Evolutionary conservation across 2,113 vertebrate species (phyloP).

Genomic region (Myanophis thanlyinensis): DNA sequence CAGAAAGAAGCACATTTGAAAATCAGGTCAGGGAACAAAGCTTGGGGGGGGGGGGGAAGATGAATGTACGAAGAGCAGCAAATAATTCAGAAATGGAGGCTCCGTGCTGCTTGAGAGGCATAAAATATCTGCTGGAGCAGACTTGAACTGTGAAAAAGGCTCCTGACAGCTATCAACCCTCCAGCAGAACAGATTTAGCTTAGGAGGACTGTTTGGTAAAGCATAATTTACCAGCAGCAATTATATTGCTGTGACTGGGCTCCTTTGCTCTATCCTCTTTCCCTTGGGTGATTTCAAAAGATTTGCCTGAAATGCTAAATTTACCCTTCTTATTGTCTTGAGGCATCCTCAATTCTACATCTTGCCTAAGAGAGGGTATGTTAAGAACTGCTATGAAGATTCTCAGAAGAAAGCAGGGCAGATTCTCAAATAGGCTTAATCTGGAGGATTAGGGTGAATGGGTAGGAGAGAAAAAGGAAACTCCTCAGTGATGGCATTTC

Average conservation of each 20-base stretch:
- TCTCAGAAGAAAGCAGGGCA: not conserved
- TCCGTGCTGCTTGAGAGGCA: not conserved
- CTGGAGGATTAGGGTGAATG: not conserved
- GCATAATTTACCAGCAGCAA: constrained; percentile 3
- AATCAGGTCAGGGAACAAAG: not conserved
- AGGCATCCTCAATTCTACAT: not conserved
- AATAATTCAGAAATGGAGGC: not conserved
- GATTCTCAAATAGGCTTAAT: not conserved
- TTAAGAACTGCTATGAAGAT: not conserved
- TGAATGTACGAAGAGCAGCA: not conserved
- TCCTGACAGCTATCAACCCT: not conserved
- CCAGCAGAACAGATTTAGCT: not conserved
- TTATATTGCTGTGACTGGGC: not conserved
- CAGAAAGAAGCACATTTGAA: not conserved
- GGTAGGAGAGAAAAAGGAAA: not conserved
- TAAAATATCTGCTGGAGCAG: not conserved
- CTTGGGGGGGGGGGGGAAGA: not conserved
- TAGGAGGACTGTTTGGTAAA: not conserved
- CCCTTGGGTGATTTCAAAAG: not conserved
- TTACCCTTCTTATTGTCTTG: not conserved
- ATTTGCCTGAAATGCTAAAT: constrained; percentile 10
- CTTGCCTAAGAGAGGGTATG: not conserved
- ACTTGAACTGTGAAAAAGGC: not conserved
- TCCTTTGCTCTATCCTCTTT: not conserved
- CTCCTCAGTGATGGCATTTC: not conserved